These are phyloP conservation scores for Lithophane leautieri DNA, from an alignment of 2,888 invertebrate genomes.

Conservation along the genomic window DNA sequence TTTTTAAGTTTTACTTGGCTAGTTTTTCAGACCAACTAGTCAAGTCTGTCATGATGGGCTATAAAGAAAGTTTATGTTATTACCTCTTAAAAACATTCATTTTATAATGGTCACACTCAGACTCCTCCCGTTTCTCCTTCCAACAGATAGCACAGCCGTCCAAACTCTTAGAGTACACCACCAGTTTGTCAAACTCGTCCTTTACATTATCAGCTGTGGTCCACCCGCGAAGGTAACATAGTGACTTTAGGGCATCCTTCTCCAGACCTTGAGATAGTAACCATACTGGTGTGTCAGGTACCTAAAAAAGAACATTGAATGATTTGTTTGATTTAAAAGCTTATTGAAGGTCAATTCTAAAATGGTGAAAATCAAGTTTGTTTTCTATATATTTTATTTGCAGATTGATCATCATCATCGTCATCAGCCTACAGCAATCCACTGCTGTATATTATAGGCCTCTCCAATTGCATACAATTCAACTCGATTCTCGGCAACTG, in stretches of 20 bases:
- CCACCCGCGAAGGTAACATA: conserved; percentile 90
- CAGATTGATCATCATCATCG: neutral
- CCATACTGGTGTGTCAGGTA: conserved; percentile 91
- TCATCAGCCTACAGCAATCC: neutral
- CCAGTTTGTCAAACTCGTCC: conserved; percentile 85
- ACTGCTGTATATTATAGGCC: neutral
- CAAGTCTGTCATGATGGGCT: neutral
- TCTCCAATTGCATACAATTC: neutral
- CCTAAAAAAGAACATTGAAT: conserved; percentile 72
- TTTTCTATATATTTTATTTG: neutral
- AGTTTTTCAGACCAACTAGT: neutral
- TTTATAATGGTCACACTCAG: conserved; percentile 78
- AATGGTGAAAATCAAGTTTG: neutral
- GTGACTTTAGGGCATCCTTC: conserved; percentile 87
- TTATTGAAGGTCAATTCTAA: neutral
- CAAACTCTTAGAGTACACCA: conserved; percentile 81
- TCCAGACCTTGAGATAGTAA: conserved; percentile 86
- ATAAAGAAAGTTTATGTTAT: neutral
- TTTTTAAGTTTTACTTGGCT: neutral
- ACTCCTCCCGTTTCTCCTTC: conserved; percentile 66
- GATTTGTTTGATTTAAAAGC: neutral
- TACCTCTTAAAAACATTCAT: conserved; percentile 82
- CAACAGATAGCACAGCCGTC: conserved; percentile 82
- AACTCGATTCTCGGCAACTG: neutral
- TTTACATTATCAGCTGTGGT: conserved; percentile 84